These are phyloP conservation scores for Notothenia coriiceps DNA, from an alignment of 2,113 vertebrate genomes.

Conservation along the genomic window DNA sequence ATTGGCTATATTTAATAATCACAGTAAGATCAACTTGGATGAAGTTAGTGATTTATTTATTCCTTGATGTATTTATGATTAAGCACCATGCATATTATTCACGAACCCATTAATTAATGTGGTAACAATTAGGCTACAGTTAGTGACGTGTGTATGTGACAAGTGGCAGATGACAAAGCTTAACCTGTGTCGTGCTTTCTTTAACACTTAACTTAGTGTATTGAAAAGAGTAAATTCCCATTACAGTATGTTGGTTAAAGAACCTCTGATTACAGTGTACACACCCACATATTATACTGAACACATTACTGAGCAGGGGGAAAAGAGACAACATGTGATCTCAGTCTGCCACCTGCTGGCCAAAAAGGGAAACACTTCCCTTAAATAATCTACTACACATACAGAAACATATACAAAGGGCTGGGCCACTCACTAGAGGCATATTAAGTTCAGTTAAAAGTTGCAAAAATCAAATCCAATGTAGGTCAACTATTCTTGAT, in stretches of 20 bases:
- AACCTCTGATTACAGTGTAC: not conserved
- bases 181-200: not conserved
- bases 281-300: not conserved
- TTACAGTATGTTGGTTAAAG: not conserved
- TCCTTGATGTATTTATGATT: not conserved
- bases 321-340: conserved; percentile 19
- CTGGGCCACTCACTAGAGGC: no score
- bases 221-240: not conserved
- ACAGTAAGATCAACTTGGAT: not conserved
- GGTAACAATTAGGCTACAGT: not conserved
- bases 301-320: not conserved
- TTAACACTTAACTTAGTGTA: not conserved
- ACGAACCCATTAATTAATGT: not conserved
- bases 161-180: not conserved
- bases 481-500: no score
- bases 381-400: no score
- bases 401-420: no score
- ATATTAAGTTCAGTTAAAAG: no score
- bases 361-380: not conserved
- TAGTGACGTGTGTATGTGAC: not conserved
- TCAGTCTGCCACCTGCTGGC: conserved; percentile 73
- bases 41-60: not conserved
- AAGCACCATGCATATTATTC: not conserved
- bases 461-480: no score
- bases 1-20: not conserved